phyloP scores from a whole-genome alignment of 2,888 invertebrate genomes.

The Bellardia pandia region DNA sequence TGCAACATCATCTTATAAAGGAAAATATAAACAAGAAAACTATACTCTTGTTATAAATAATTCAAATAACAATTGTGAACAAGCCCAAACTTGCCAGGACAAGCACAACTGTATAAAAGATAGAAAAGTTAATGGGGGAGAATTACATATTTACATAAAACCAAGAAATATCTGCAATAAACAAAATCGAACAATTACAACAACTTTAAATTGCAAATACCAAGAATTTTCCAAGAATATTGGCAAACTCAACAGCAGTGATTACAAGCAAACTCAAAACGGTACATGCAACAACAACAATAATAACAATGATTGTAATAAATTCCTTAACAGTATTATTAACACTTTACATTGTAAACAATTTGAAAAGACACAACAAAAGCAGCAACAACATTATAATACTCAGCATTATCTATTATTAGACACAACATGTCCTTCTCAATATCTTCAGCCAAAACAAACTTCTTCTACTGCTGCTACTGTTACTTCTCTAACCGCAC shows the following conservation, averaged over 20 bases:
- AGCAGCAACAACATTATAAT: neutral
- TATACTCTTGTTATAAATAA: neutral
- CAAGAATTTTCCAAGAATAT: neutral
- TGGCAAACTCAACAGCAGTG: neutral
- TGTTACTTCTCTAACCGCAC: neutral
- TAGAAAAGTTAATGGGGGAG: neutral
- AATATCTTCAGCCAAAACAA: neutral
- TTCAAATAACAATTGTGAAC: constrained; percentile 26
- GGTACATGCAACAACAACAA: neutral
- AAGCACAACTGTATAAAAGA: neutral
- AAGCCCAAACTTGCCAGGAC: neutral
- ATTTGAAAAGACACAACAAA: constrained; percentile 6
- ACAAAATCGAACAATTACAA: neutral
- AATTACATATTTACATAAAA: constrained; percentile 20
- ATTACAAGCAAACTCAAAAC: neutral
- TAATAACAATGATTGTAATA: neutral
- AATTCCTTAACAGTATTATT: constrained; percentile 40
- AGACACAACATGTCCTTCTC: constrained; percentile 7
- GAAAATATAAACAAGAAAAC: neutral
- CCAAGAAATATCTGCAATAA: constrained; percentile 15
- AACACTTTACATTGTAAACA: constrained; percentile 36
- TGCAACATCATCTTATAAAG: neutral
- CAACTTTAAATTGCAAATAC: constrained; percentile 29
- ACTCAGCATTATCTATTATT: constrained; percentile 8
- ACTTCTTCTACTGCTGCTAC: neutral